These are phyloP conservation scores for Columba livia DNA, from an alignment of 2,113 vertebrate species.

Conservation along the genomic window DNA sequence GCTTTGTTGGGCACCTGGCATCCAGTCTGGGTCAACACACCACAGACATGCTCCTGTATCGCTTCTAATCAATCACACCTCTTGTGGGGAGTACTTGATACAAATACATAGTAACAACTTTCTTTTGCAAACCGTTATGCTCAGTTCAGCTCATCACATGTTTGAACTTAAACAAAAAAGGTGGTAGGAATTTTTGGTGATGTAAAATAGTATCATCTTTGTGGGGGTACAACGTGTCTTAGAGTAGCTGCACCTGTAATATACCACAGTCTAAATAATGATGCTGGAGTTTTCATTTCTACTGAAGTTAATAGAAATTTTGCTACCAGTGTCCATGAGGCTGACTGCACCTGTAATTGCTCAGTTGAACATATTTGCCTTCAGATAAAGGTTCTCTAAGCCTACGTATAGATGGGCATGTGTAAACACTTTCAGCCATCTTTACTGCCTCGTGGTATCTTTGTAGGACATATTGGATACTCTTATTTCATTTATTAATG, in stretches of 20 bases:
- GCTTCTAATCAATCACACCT: not conserved
- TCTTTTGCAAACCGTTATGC: not conserved
- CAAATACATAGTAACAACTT: not conserved
- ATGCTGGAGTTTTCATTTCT: not conserved
- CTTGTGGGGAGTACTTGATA: rapidly evolving
- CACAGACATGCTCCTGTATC: rapidly evolving
- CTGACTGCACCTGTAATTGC: not conserved
- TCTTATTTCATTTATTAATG: not conserved
- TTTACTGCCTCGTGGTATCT: not conserved
- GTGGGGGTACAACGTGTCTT: rapidly evolving
- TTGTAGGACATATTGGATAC: not conserved
- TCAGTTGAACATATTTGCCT: not conserved
- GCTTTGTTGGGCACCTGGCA: too few relatives aligned
- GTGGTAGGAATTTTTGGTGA: not conserved
- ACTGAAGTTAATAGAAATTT: not conserved
- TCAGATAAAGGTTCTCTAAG: not conserved
- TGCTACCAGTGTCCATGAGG: not conserved
- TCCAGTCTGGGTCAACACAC: too few relatives aligned
- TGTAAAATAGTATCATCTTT: not conserved
- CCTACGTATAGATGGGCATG: rapidly evolving
- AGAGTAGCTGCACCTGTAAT: not conserved
- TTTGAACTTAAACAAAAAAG: not conserved
- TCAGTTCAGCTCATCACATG: not conserved
- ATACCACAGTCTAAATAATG: not conserved
- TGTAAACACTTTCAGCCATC: not conserved